These are phyloP conservation scores for Saturnia japonica DNA, from an alignment of 2,888 invertebrate genomes.

Conservation along the genomic window DNA sequence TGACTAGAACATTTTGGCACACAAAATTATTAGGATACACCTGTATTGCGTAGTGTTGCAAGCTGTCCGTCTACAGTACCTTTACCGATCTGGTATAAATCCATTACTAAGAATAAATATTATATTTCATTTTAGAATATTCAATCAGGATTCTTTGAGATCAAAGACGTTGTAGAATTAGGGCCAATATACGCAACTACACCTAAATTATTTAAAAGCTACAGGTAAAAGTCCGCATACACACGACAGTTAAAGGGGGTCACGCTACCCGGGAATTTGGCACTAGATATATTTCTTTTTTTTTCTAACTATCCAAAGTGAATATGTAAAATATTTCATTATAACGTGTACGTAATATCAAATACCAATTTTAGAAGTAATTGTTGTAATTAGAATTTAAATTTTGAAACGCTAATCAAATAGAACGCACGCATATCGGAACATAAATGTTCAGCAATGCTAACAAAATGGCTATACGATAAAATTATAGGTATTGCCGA, in stretches of 20 bases:
- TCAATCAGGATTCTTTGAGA: conserved; percentile 34
- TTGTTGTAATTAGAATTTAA: conserved; percentile 63
- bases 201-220: conserved; percentile 65
- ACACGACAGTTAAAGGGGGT: conserved; percentile 59
- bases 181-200: conserved; percentile 60
- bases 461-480: conserved; percentile 48
- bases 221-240: conserved; percentile 59
- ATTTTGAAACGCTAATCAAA: conserved; percentile 47
- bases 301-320: conserved; percentile 67
- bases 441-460: conserved; percentile 40
- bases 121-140: conserved; percentile 29
- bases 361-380: conserved; percentile 65
- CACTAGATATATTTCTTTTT: conserved; percentile 64
- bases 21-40: conserved; percentile 39
- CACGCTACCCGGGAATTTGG: conserved; percentile 64
- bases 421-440: conserved; percentile 46
- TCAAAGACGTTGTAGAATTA: conserved; percentile 31
- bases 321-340: conserved; percentile 63
- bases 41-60: conserved; percentile 40
- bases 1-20: conserved; percentile 59
- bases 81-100: conserved; percentile 22
- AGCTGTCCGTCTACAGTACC: conserved; percentile 38
- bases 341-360: conserved; percentile 61
- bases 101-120: conserved; percentile 13
- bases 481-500: conserved; percentile 38